phyloP scores from a whole-genome alignment of 2,113 vertebrate genomes.

The Turdus rufiventris region DNA sequence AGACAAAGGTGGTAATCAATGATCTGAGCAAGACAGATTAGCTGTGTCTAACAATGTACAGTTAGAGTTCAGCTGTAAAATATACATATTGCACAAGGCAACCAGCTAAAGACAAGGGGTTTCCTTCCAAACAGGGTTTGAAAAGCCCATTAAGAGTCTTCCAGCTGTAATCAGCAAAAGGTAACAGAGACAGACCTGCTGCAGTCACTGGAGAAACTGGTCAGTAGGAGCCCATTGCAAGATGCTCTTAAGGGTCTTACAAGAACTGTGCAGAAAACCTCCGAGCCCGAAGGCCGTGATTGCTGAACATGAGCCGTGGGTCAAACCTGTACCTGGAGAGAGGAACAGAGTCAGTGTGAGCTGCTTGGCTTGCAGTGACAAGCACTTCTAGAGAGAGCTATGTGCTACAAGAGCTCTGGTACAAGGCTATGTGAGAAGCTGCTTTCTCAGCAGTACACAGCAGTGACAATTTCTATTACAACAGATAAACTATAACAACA shows the following conservation, averaged over 20 bases:
- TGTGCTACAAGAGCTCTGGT: neutral
- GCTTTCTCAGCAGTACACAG: neutral
- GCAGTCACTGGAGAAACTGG: slow-evolving; percentile 54
- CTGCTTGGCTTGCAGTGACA: neutral
- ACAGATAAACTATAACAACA: neutral
- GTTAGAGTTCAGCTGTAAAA: slow-evolving; percentile 66
- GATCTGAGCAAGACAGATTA: slow-evolving; percentile 53
- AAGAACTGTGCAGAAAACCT: slow-evolving; percentile 68
- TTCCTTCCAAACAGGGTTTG: slow-evolving; percentile 45
- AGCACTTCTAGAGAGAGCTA: neutral
- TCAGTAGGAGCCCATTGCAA: neutral
- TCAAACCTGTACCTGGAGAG: slow-evolving; percentile 73
- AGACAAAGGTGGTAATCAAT: slow-evolving; percentile 55
- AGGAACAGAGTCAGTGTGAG: neutral
- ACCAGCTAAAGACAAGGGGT: slow-evolving; percentile 54
- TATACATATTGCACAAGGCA: slow-evolving; percentile 65
- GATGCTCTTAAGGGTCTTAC: neutral
- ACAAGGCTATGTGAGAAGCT: neutral
- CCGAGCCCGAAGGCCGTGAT: slow-evolving; percentile 48
- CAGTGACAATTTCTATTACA: neutral
- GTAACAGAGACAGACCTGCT: slow-evolving; percentile 56
- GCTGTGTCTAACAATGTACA: slow-evolving; percentile 31
- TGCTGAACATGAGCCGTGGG: slow-evolving; percentile 79
- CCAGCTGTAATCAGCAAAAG: slow-evolving; percentile 32
- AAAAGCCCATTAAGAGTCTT: slow-evolving; percentile 55